phyloP scores from a whole-genome alignment of 2,888 invertebrate species.

The Lithosia quadra region DNA sequence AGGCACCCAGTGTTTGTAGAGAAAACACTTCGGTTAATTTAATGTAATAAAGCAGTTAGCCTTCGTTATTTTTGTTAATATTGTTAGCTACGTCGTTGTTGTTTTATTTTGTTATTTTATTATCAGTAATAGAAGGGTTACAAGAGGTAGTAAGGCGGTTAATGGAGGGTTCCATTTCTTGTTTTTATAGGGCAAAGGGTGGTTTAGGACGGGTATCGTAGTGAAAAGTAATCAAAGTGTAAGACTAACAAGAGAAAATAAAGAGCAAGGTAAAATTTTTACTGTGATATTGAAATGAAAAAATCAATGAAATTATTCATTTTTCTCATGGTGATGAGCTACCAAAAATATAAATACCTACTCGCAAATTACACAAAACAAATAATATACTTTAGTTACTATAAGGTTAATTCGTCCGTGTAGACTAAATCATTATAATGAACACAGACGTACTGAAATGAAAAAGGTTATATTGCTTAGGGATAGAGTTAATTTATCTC shows the following conservation, averaged over 20 bases:
- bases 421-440: not conserved
- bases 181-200: not conserved
- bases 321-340: too few species aligned
- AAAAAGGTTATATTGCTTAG: not conserved
- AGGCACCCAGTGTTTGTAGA: slow-evolving; percentile 58
- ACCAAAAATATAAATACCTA: too few species aligned
- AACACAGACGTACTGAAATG: not conserved
- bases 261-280: too few species aligned
- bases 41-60: slow-evolving; percentile 48
- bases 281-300: too few species aligned
- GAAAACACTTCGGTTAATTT: slow-evolving; percentile 51
- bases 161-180: slow-evolving; percentile 11
- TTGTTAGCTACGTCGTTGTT: slow-evolving; percentile 11
- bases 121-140: slow-evolving; percentile 18
- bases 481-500: slow-evolving; percentile 26
- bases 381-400: too few species aligned
- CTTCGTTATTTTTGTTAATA: slow-evolving; percentile 35
- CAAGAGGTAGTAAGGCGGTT: slow-evolving; percentile 4
- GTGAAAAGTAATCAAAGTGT: not conserved
- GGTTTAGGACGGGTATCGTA: too few species aligned
- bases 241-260: too few species aligned
- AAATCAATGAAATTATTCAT: too few species aligned
- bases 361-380: too few species aligned
- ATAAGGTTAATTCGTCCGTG: not conserved
- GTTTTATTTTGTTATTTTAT: slow-evolving; percentile 20